Evolutionary conservation across 1,140 invertebrate species (phyloP), one percentile per base, ranked within the genome.

Genomic region (Parapsyche elsis): DNA sequence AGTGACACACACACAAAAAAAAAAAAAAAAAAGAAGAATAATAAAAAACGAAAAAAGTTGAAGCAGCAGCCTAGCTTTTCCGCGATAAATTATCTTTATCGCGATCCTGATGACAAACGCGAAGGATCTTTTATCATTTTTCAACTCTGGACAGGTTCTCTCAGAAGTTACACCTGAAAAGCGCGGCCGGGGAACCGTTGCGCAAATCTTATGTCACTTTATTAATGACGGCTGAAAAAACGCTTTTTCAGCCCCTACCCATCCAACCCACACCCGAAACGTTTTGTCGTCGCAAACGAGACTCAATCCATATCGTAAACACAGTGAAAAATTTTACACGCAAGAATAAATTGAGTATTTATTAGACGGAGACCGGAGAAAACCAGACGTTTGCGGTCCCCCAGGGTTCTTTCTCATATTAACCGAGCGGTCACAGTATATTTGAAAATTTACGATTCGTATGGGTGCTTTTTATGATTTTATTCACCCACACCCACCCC

Each of bases 61-160:
- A 67, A 67, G 16, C 1, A 53, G 24, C 5, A 24, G 23, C 9
- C 9, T 26, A 67, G 26, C 64, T 67, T 67, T 67, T 67, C 64
- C 23, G 64, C 64, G 64, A 67, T 67, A 67, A 67, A 67, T 67
- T 67, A 67, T 67, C 64, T 67, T 67, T 67, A 67, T 67, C 64
- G 24, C 64, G 64, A 67, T 67, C 64, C 64, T 30, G 64, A 26
- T 67, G 64, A 67, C 64, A 67, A 67, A 67, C 64, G 64, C 64
- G 64, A 67, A 67, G 64, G 64, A 67, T 67, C 64, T 67, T 67
- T 67, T 67, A 67, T 67, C 64, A 67, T 67, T 67, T 67, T 67
- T 67, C 64, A 67, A 67, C 23, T 67, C 23, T 23, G 64, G 64
- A 67, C 64, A 67, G 64, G 64, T 67, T 67, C 64, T 67, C 24